phyloP scores from a whole-genome alignment of 2,888 invertebrate species.

The Scaptomyza reducta region DNA sequence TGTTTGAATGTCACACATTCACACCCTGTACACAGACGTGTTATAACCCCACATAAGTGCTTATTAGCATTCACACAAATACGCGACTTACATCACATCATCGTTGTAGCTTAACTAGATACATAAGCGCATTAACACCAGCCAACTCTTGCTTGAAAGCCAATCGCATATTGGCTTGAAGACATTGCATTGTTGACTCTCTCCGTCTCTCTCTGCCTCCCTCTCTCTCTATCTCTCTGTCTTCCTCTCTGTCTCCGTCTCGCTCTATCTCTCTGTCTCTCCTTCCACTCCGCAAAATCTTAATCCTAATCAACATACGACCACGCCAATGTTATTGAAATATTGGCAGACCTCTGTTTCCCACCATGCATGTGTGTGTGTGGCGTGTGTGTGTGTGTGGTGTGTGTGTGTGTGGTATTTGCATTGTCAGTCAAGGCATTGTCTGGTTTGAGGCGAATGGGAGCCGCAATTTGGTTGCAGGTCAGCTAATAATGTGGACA shows the following conservation, averaged over 20 bases:
- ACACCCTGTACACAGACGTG: too few relatives aligned
- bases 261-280: neutral
- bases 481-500: constrained; percentile 5
- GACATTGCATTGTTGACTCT: constrained; percentile 47
- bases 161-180: constrained; percentile 47
- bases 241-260: neutral
- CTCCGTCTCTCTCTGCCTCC: too few relatives aligned
- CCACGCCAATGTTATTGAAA: constrained; percentile 42
- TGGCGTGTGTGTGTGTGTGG: neutral
- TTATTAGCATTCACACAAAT: constrained; percentile 41
- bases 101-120: neutral
- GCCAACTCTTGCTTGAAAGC: constrained; percentile 30
- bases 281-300: neutral
- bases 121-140: constrained; percentile 48
- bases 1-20: too few relatives aligned
- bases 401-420: constrained; percentile 1
- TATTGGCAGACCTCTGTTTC: constrained; percentile 30
- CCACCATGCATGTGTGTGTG: neutral
- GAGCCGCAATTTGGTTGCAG: constrained; percentile 16
- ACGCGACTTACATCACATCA: constrained; percentile 17
- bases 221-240: too few relatives aligned
- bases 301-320: constrained; percentile 25
- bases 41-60: too few relatives aligned
- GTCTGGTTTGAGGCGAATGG: constrained; percentile 7
- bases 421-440: constrained; percentile 13